Conservation (phyloP, 2,888 invertebrate genomes). For the Volucella bombylans region DNA sequence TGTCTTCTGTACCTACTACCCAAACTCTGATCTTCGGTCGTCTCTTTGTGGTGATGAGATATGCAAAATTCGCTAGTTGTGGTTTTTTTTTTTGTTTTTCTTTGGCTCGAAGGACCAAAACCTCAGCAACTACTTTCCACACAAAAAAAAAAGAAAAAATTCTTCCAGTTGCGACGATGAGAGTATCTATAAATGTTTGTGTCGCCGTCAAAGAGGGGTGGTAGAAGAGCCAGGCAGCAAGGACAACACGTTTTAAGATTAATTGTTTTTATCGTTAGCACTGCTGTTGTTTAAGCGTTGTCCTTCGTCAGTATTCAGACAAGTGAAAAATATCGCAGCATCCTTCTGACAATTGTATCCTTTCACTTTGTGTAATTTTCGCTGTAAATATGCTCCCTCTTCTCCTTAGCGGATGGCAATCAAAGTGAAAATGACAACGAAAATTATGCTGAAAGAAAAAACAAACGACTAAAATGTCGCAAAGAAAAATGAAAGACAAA, state of each 20-base stretch:
- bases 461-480: not conserved
- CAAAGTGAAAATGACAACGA: conserved; percentile 52
- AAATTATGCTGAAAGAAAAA: conserved; percentile 25
- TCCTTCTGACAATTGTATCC: conserved; percentile 34
- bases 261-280: conserved; percentile 58
- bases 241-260: conserved; percentile 67
- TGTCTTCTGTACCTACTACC: conserved; percentile 8
- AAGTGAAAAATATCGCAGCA: conserved; percentile 2
- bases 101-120: conserved; percentile 47
- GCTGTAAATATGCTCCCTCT: conserved; percentile 47
- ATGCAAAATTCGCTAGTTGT: conserved; percentile 62
- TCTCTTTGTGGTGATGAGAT: conserved; percentile 31
- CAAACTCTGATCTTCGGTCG: not conserved
- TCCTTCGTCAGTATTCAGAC: conserved; percentile 17
- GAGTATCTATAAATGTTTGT: conserved; percentile 50
- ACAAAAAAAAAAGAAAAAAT: not conserved
- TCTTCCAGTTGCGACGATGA: conserved; percentile 15
- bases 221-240: not conserved
- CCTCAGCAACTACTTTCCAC: conserved; percentile 6
- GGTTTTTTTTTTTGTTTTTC: conserved; percentile 5
- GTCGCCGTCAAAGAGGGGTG: not conserved
- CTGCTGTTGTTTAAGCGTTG: conserved; percentile 17
- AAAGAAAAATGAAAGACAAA: conserved; percentile 16
- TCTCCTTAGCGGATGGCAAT: conserved; percentile 20
- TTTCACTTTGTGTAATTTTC: conserved; percentile 47